Conservation (phyloP, 2,797 vertebrate species). For the Pampus argenteus region DNA sequence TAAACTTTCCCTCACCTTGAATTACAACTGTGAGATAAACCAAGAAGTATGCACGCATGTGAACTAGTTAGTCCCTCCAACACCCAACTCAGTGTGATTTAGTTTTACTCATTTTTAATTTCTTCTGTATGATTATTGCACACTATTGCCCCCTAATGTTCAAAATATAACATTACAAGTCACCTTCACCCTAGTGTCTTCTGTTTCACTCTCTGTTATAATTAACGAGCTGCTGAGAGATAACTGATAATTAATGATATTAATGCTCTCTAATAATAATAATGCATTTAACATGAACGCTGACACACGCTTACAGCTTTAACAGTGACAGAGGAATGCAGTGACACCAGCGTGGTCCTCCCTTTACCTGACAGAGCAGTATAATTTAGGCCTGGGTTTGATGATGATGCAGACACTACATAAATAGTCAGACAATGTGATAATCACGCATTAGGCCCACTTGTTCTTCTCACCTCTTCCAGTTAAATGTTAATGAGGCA, state of each 20-base stretch:
- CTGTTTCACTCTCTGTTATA: background rate
- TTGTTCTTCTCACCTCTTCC: too few species aligned
- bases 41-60: background rate
- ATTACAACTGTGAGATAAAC: constrained; percentile 5
- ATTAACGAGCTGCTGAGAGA: background rate
- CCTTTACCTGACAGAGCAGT: constrained; percentile 30
- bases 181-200: too few species aligned
- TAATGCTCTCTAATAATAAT: background rate
- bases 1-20: constrained; percentile 5
- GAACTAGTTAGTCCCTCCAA: too few species aligned
- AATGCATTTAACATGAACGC: background rate
- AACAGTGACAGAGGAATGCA: constrained; percentile 63
- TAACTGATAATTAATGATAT: background rate
- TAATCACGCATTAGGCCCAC: background rate
- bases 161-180: constrained; percentile 22
- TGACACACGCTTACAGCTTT: constrained; percentile 40
- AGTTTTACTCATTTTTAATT: background rate
- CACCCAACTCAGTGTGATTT: background rate
- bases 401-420: background rate
- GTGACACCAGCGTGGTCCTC: constrained; percentile 54
- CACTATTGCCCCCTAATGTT: constrained; percentile 60
- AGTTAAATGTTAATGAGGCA: background rate
- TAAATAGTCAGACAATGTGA: constrained; percentile 16
- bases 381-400: constrained; percentile 20
- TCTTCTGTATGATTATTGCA: background rate